Conservation (phyloP, 2,113 vertebrate genomes). For the Myocastor coypus region DNA sequence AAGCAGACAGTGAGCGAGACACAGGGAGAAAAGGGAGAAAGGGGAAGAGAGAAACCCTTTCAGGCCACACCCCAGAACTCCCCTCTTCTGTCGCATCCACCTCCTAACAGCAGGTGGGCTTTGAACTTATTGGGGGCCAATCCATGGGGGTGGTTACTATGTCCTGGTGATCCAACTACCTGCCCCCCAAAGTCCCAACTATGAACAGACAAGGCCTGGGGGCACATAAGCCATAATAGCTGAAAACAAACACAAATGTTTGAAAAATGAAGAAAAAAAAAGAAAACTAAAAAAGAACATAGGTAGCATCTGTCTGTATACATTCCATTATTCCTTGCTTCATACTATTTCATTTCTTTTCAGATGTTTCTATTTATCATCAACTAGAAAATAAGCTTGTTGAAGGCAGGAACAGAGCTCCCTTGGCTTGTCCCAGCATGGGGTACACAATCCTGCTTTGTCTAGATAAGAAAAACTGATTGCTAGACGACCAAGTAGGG, state of each 20-base stretch:
- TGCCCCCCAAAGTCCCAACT: neutral
- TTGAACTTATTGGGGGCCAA: neutral
- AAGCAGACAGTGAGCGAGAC: neutral
- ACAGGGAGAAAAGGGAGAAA: neutral
- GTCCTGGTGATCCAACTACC: neutral
- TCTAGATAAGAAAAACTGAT: neutral
- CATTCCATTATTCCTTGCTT: neutral
- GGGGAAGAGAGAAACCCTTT: neutral
- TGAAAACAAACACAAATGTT: neutral
- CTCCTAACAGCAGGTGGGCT: neutral
- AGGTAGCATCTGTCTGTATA: neutral
- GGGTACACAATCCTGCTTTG: neutral
- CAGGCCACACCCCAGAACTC: neutral
- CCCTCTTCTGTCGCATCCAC: neutral
- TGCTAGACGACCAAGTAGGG: neutral
- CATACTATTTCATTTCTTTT: neutral
- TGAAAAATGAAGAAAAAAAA: neutral
- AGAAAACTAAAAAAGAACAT: too few species aligned
- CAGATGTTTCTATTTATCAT: neutral
- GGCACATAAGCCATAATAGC: neutral
- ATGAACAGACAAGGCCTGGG: neutral
- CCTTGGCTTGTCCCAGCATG: neutral
- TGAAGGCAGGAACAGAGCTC: neutral
- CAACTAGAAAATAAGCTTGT: conserved; percentile 9
- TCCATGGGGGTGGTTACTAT: too few species aligned